Evolutionary conservation across 2,113 vertebrate genomes (phyloP).

Genomic region (Cinclus mexicanus): DNA sequence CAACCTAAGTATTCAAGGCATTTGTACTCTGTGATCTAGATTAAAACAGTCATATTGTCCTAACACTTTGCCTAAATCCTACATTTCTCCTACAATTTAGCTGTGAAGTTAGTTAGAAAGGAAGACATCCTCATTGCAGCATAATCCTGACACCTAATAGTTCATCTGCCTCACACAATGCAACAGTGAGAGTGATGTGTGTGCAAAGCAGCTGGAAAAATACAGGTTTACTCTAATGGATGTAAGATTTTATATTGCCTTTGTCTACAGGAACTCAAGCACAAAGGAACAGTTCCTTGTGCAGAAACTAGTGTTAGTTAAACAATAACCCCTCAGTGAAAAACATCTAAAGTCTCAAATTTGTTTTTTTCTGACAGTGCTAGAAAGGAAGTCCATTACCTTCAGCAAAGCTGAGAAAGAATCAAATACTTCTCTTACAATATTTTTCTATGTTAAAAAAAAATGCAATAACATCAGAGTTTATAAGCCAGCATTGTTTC

Average conservation of each 20-base stretch:
- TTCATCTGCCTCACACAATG: background rate
- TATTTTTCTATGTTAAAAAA: background rate
- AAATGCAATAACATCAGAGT: background rate
- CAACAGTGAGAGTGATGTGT: background rate
- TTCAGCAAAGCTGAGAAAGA: background rate
- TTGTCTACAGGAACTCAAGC: background rate
- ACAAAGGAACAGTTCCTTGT: background rate
- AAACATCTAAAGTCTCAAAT: background rate
- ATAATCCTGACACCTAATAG: background rate
- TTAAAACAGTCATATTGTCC: background rate
- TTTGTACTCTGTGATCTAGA: background rate
- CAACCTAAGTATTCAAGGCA: background rate
- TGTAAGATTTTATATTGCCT: background rate
- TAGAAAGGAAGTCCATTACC: background rate
- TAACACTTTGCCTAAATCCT: background rate
- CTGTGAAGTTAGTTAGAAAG: background rate
- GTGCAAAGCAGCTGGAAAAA: background rate
- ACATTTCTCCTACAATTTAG: background rate
- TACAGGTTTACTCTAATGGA: background rate
- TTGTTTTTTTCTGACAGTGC: background rate
- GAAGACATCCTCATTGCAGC: background rate
- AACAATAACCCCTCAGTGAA: background rate
- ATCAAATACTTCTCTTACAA: background rate
- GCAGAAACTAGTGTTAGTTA: background rate
- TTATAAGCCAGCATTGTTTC: background rate